phyloP scores from a whole-genome alignment of 2,888 invertebrate genomes.

The Lasioglossum pauxillum region DNA sequence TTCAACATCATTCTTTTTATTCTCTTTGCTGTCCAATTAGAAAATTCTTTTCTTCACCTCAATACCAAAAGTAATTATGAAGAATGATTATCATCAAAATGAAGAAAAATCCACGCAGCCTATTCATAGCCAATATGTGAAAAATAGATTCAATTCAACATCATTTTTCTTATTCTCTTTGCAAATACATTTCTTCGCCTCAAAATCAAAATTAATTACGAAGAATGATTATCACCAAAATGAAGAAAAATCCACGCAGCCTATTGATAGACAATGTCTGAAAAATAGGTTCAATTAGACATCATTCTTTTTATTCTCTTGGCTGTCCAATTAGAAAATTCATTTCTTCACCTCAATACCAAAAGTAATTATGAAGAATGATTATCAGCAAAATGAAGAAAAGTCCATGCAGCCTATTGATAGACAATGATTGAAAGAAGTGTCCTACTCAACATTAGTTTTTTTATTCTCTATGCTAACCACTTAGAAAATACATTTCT shows the following conservation, averaged over 20 bases:
- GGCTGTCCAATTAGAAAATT: background rate
- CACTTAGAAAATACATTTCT: too few relatives aligned
- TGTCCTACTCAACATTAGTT: too few relatives aligned
- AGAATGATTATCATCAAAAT: background rate
- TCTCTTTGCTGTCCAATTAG: too few relatives aligned
- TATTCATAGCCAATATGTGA: background rate
- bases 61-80: background rate
- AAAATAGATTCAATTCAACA: too few relatives aligned
- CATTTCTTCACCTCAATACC: background rate
- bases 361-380: background rate
- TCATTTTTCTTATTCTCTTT: too few relatives aligned
- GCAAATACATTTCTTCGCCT: too few relatives aligned
- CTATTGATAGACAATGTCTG: background rate
- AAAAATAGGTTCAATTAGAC: background rate
- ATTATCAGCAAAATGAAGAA: background rate
- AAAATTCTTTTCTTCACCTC: background rate
- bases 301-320: background rate
- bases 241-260: too few relatives aligned
- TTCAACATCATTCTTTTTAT: background rate
- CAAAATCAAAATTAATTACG: too few relatives aligned
- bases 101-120: too few relatives aligned
- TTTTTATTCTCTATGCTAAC: too few relatives aligned
- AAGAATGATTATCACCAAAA: background rate
- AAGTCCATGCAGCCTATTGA: background rate
- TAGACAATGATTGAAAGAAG: background rate